A percentile compares a stretch with the other conserved stretches of the same genome.
phyloP scores from a whole-genome alignment of 2,113 vertebrate genomes.

The Orientallactaga bullata region DNA sequence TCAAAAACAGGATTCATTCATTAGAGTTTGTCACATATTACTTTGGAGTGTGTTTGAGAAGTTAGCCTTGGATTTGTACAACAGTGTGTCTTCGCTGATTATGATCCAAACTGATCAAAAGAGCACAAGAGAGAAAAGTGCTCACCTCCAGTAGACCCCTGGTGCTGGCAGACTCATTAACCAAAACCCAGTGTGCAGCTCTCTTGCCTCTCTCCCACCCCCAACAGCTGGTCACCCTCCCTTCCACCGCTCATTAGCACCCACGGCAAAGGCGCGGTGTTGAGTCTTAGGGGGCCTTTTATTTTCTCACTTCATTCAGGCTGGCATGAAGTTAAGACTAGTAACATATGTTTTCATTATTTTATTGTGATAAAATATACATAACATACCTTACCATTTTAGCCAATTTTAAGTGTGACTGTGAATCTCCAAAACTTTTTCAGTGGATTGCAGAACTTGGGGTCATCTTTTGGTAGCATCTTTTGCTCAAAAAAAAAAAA shows the following conservation, averaged over 20 bases:
- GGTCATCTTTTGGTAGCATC: background rate
- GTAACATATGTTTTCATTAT: slow-evolving; percentile 13
- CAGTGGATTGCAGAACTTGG: background rate
- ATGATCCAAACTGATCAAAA: slow-evolving; percentile 73
- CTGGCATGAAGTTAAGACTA: slow-evolving; percentile 47
- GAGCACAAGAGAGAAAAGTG: slow-evolving; percentile 16
- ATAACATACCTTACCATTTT: background rate
- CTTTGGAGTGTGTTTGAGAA: slow-evolving; percentile 58
- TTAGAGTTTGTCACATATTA: slow-evolving; percentile 68
- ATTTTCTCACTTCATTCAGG: slow-evolving; percentile 17
- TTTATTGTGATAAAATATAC: slow-evolving; percentile 25
- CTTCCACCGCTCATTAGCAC: slow-evolving; percentile 70
- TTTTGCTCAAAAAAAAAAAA: background rate
- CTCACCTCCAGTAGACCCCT: slow-evolving; percentile 68
- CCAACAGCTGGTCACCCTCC: background rate
- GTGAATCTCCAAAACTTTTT: background rate
- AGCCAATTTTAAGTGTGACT: background rate
- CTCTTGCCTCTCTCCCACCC: background rate
- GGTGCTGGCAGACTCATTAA: slow-evolving; percentile 71
- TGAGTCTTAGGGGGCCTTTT: background rate
- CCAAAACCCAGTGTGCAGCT: background rate
- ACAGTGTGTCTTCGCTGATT: slow-evolving; percentile 38
- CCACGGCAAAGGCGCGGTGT: background rate
- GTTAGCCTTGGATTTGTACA: slow-evolving; percentile 39
- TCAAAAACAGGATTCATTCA: slow-evolving; percentile 67